Base-by-base conservation (phyloP, 2,113 vertebrate genomes). In the Manacus vitellinus region DNA sequence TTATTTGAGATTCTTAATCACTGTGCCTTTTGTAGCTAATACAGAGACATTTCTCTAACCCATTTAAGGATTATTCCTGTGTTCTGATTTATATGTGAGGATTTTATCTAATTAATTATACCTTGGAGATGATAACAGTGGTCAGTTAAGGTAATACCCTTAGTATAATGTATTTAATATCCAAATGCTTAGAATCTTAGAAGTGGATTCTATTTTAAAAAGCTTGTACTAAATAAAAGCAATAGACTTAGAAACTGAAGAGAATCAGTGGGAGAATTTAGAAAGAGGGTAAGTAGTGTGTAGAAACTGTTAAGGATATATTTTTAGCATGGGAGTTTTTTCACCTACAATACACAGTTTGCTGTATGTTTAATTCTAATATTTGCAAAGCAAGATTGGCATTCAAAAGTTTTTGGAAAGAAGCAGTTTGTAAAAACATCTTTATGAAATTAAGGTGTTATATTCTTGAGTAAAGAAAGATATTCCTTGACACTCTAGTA, bases 321-420 rank as follows among this genome's bases (percentile, higher is more conserved):
- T 14, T 8, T 70, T 75, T 47, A 47, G 24, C 15, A 7, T 20
- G 27, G 2, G 8, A 23, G 0, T 0, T 8, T 31, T 46, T 58
- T 47, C 49, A 55, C 19, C 18, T 70, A 58, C 24, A 15, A 17
- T 63, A 28, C 11, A 52, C 13, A n/a, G 8, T 54, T 54, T 76
- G 5, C 14, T 59, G 4, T 52, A 35, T 11, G 21, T 22, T 75
- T 51, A 74, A 44, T 55, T 51, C 14, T 7, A 84, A 79, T 25
- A 59, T 14, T 76, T 87, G 28, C 28, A 72, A 82, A 91, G 4
- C 27, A 43, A 65, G 14, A 39, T 23, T 44, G 23, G 3, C 14
- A 58, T 43, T 52, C 14, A 35, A 11, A 76, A 43, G 16, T 6
- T 90, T 75, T 83, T 43, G 7, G 14, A 39, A 82, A 49, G 19